phyloP scores from a whole-genome alignment of 2,113 vertebrate genomes.

The Poeciliopsis turrubarensis region DNA sequence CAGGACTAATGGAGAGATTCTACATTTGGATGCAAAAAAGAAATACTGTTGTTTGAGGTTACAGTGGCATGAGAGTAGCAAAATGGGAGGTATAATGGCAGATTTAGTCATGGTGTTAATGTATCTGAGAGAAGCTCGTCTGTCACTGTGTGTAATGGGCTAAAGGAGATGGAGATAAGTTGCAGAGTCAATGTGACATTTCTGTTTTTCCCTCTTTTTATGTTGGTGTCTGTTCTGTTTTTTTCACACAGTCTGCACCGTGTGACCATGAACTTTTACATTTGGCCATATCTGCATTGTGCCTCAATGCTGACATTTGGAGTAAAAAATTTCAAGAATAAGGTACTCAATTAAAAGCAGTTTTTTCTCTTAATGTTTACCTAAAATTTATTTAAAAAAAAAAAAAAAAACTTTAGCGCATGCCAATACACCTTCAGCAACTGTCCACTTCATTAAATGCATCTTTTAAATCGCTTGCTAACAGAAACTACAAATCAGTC shows the following conservation, averaged over 20 bases:
- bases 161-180: constrained; percentile 66
- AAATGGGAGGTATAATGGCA: constrained; percentile 27
- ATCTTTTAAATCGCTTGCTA: too few relatives aligned
- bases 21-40: constrained; percentile 41
- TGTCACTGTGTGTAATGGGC: constrained; percentile 53
- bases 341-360: neutral
- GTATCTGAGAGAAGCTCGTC: constrained; percentile 57
- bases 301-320: constrained; percentile 30
- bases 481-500: too few relatives aligned
- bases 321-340: constrained; percentile 17
- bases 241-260: constrained; percentile 5
- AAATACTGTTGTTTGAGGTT: constrained; percentile 31
- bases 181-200: constrained; percentile 60
- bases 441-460: neutral
- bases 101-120: constrained; percentile 67
- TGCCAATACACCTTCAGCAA: neutral
- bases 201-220: constrained; percentile 33
- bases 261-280: constrained; percentile 48
- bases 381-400: constrained; percentile 35
- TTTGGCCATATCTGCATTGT: constrained; percentile 31
- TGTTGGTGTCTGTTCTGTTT: constrained; percentile 14
- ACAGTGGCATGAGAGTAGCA: constrained; percentile 12
- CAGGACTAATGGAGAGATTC: constrained; percentile 57
- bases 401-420: constrained; percentile 24
- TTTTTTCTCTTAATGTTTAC: constrained; percentile 30